These are phyloP conservation scores for Choristoneura fumiferana DNA, from an alignment of 1,140 invertebrate genomes.

Conservation along the genomic window DNA sequence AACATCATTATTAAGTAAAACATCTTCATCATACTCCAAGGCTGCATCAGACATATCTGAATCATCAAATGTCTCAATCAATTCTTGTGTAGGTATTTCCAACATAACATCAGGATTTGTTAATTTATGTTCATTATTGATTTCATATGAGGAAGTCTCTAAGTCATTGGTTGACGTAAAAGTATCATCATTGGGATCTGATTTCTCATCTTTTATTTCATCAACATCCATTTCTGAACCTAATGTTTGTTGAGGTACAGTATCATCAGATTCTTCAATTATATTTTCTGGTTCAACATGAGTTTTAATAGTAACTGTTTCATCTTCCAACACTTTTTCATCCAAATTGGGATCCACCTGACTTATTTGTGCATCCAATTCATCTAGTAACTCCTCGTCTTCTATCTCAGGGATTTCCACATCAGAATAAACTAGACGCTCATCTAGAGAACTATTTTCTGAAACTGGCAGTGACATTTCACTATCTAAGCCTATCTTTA, in stretches of 20 bases:
- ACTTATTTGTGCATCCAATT: slow-evolving; percentile 9
- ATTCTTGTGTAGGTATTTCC: slow-evolving; percentile 58
- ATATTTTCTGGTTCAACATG: too few species aligned
- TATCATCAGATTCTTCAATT: not conserved
- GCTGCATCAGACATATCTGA: slow-evolving; percentile 26
- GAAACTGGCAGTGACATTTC: not conserved
- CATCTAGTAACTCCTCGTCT: not conserved
- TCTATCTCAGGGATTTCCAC: slow-evolving; percentile 5
- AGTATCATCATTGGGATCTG: slow-evolving; percentile 12
- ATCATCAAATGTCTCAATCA: slow-evolving; percentile 40
- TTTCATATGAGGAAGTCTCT: slow-evolving; percentile 15
- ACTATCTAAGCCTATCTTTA: not conserved
- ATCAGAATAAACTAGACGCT: slow-evolving; percentile 1
- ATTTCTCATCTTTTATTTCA: slow-evolving; percentile 12
- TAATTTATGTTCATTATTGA: slow-evolving; percentile 38
- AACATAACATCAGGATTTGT: slow-evolving; percentile 59
- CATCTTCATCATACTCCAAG: not conserved
- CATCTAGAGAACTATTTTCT: slow-evolving; percentile 1
- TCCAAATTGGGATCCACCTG: not conserved
- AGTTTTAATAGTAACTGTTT: too few species aligned
- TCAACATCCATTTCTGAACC: not conserved
- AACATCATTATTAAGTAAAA: not conserved
- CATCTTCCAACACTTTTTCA: not conserved
- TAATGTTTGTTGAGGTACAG: not conserved
- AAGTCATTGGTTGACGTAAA: not conserved